Percentiles rank a stretch among this genome's conserved stretches.
These are phyloP conservation scores for Pseudonaja textilis DNA, from an alignment of 2,113 vertebrate genomes.

Conservation along the genomic window DNA sequence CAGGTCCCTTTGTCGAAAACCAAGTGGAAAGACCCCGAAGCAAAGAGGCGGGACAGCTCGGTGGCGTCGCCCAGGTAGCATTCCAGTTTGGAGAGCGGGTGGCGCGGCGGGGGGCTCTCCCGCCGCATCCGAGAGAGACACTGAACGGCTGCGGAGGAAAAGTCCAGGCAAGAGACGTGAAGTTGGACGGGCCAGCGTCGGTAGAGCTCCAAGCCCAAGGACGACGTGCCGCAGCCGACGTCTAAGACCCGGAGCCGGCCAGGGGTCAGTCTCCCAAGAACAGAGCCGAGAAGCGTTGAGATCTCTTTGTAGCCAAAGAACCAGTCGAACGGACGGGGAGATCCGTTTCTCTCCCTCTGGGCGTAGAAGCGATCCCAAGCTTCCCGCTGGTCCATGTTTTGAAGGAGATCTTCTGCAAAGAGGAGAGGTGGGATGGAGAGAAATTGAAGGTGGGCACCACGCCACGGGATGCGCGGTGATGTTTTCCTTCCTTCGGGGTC, in stretches of 20 bases:
- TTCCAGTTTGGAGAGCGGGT: constrained; percentile 65
- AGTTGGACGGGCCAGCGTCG: constrained; percentile 63
- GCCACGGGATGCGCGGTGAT: background rate
- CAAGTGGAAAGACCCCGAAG: constrained; percentile 64
- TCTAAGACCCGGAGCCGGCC: constrained; percentile 66
- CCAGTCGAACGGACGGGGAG: constrained; percentile 76
- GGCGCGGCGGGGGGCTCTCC: constrained; percentile 24
- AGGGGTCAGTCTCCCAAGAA: constrained; percentile 45
- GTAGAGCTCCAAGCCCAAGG: constrained; percentile 73
- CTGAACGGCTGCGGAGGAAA: constrained; percentile 74
- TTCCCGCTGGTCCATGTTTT: constrained; percentile 75
- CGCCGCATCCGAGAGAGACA: constrained; percentile 67
- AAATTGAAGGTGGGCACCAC: background rate
- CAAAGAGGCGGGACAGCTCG: constrained; percentile 50
- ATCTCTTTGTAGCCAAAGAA: constrained; percentile 80
- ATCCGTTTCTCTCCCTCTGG: background rate
- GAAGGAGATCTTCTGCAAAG: constrained; percentile 63
- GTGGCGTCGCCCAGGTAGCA: constrained; percentile 74
- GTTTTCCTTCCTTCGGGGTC: background rate
- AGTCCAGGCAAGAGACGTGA: constrained; percentile 75
- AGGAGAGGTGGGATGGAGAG: background rate
- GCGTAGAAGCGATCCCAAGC: constrained; percentile 81
- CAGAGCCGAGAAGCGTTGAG: constrained; percentile 66
- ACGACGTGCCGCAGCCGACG: constrained; percentile 81
- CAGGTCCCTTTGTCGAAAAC: constrained; percentile 86